Conservation (phyloP, 2,888 invertebrate species). For the Cephalotes varians region DNA sequence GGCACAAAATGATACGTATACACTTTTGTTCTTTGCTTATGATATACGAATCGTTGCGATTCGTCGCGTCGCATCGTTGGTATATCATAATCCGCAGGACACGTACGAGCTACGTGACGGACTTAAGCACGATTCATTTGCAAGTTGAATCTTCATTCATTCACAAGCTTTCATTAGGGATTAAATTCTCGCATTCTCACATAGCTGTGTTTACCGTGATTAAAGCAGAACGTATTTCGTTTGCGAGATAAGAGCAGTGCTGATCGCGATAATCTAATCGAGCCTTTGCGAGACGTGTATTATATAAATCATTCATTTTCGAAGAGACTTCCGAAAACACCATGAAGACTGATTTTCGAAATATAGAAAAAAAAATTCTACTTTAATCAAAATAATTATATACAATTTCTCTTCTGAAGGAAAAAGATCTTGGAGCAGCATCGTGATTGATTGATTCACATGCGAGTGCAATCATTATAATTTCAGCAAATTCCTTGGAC, state of each 20-base stretch:
- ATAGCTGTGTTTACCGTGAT: background rate
- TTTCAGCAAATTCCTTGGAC: background rate
- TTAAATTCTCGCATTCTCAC: constrained; percentile 19
- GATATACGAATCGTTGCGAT: constrained; percentile 34
- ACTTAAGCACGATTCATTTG: constrained; percentile 53
- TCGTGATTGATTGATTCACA: background rate
- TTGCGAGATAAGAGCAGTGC: background rate
- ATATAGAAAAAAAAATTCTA: background rate
- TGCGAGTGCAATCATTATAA: background rate
- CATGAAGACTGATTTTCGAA: background rate
- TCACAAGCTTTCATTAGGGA: constrained; percentile 31
- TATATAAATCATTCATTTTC: background rate
- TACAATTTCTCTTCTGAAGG: background rate
- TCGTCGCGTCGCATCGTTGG: constrained; percentile 39
- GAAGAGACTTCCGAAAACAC: background rate
- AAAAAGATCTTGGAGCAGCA: background rate
- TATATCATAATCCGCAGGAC: constrained; percentile 65
- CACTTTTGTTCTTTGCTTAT: constrained; percentile 16
- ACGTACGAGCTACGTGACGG: constrained; percentile 68
- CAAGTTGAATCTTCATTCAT: constrained; percentile 55
- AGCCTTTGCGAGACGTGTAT: background rate
- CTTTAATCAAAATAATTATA: background rate
- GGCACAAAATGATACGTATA: background rate
- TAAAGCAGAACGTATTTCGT: background rate
- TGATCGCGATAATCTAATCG: background rate